Evolutionary conservation across 2,888 invertebrate genomes (phyloP).

Genomic region (Amphipoea oculea): DNA sequence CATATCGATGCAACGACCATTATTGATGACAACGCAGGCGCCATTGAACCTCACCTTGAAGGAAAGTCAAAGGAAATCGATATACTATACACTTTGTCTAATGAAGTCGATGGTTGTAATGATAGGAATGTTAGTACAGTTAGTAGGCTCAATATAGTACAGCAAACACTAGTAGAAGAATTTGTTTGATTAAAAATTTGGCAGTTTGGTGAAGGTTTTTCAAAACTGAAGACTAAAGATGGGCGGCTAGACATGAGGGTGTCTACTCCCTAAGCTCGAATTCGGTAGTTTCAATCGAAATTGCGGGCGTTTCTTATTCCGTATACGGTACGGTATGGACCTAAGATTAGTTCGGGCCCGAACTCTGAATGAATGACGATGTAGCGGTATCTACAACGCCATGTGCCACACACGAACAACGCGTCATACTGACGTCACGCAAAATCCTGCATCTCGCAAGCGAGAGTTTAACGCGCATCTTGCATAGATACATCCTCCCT

Average conservation of each 20-base stretch:
- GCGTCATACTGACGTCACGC: too few species aligned
- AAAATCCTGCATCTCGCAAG: too few species aligned
- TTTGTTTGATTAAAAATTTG: neutral
- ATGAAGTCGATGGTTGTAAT: neutral
- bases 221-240: neutral
- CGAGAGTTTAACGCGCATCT: too few species aligned
- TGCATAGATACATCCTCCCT: too few species aligned
- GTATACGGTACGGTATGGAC: neutral
- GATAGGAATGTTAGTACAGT: neutral
- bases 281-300: too few species aligned
- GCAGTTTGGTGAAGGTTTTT: neutral
- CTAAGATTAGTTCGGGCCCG: neutral
- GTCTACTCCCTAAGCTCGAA: too few species aligned
- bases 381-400: too few species aligned
- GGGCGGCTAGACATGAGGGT: neutral
- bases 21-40: slow-evolving; percentile 8
- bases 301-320: too few species aligned
- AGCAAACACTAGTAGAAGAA: neutral
- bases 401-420: too few species aligned
- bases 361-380: neutral
- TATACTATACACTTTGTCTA: neutral
- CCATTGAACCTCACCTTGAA: slow-evolving; percentile 51
- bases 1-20: neutral
- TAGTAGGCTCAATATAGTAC: neutral
- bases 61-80: slow-evolving; percentile 31